phyloP scores from a whole-genome alignment of 2,113 vertebrate species.

The Galbula dea region DNA sequence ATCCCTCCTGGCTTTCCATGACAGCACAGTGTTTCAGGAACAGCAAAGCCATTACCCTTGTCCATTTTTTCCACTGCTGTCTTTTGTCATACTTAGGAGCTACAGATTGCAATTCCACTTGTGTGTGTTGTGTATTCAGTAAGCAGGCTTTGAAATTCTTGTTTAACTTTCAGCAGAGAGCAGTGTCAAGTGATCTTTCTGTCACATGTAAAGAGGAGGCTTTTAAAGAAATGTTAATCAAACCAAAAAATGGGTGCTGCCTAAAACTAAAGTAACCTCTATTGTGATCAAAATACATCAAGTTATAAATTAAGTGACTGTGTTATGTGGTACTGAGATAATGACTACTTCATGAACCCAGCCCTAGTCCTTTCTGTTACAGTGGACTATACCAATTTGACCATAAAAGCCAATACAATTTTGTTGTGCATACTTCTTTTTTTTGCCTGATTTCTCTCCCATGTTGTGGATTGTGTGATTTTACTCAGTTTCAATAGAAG shows the following conservation, averaged over 20 bases:
- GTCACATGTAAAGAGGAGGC: background rate
- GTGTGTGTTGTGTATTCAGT: background rate
- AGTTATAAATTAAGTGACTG: background rate
- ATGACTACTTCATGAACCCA: background rate
- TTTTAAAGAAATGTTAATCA: background rate
- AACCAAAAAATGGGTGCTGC: background rate
- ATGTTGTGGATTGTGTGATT: background rate
- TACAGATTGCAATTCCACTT: background rate
- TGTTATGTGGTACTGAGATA: background rate
- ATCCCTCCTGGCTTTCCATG: background rate
- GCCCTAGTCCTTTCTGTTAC: background rate
- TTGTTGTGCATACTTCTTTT: background rate
- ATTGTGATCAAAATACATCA: background rate
- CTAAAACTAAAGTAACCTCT: background rate
- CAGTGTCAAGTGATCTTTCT: background rate
- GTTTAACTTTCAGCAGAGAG: background rate
- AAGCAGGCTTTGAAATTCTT: background rate
- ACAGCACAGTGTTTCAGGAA: background rate
- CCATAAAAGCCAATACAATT: background rate
- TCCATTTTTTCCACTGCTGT: background rate
- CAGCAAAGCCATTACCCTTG: background rate
- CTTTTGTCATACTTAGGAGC: background rate
- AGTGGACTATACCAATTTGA: background rate
- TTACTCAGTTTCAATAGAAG: background rate
- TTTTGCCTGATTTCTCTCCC: background rate